A percentile compares a stretch with the other conserved stretches of the same genome.
These are phyloP conservation scores for Griposia aprilina DNA, from an alignment of 2,888 invertebrate genomes.

Conservation along the genomic window DNA sequence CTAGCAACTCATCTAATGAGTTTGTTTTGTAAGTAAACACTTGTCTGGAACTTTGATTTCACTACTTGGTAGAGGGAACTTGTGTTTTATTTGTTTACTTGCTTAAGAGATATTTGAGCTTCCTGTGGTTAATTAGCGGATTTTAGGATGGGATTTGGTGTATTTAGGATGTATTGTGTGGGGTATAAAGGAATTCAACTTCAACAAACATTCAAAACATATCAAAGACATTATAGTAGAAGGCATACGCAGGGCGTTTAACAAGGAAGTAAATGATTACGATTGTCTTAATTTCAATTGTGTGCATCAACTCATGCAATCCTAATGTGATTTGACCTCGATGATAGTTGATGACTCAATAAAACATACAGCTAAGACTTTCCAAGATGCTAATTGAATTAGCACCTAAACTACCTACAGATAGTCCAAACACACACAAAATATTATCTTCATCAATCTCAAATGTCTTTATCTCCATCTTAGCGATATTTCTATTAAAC, in stretches of 20 bases:
- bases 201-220: background rate
- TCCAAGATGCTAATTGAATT: constrained; percentile 26
- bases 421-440: constrained; percentile 4
- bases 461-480: constrained; percentile 63
- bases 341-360: constrained; percentile 2
- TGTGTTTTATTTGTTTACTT: constrained; percentile 51
- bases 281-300: background rate
- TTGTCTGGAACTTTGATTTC: constrained; percentile 59
- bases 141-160: constrained; percentile 13
- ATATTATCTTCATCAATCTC: constrained; percentile 24
- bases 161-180: constrained; percentile 14
- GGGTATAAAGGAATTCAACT: background rate
- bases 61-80: constrained; percentile 38
- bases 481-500: constrained; percentile 78
- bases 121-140: constrained; percentile 47
- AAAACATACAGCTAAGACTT: background rate
- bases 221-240: background rate
- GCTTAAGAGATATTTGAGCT: constrained; percentile 28
- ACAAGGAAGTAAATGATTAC: background rate
- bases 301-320: background rate
- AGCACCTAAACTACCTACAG: constrained; percentile 7
- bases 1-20: constrained; percentile 65
- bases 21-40: constrained; percentile 63
- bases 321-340: background rate
- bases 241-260: background rate